phyloP scores from a whole-genome alignment of 2,888 invertebrate species.

The Gryllus longicercus region DNA sequence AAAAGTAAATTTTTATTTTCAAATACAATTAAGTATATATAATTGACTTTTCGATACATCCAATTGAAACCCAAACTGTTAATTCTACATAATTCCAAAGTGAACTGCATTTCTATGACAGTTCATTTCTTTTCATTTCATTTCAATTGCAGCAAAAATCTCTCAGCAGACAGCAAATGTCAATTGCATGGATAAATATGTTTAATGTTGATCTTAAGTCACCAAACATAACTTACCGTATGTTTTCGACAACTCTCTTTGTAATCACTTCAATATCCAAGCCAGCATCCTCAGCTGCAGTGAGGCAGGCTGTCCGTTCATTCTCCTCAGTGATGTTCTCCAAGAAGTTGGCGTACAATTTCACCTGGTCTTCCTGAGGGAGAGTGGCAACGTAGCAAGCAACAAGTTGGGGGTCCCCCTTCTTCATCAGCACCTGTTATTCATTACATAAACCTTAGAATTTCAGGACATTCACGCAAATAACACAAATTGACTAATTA shows the following conservation, averaged over 20 bases:
- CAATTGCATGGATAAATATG: no score
- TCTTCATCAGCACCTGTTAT: conserved; percentile 63
- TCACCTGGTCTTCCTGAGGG: conserved; percentile 60
- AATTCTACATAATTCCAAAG: no score
- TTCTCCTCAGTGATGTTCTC: conserved; percentile 54
- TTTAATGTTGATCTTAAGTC: no score
- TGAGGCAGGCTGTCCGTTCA: conserved; percentile 63
- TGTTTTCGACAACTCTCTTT: conserved; percentile 77
- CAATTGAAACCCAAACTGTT: no score
- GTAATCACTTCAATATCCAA: conserved; percentile 83
- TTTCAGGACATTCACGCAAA: neutral
- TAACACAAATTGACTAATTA: conserved; percentile 34
- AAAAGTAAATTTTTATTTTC: no score
- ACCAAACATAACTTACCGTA: conserved; percentile 44
- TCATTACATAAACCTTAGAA: neutral
- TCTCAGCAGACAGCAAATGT: no score
- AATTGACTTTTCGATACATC: no score
- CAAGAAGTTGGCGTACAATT: conserved; percentile 66
- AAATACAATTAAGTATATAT: no score
- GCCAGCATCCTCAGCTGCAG: conserved; percentile 68
- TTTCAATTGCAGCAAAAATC: neutral
- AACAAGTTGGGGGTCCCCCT: conserved; percentile 71
- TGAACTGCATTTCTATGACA: no score
- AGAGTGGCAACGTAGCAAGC: conserved; percentile 83
- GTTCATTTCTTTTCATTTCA: neutral